phyloP scores from a whole-genome alignment of 2,797 vertebrate species.

The Schizopygopsis pylzovi region DNA sequence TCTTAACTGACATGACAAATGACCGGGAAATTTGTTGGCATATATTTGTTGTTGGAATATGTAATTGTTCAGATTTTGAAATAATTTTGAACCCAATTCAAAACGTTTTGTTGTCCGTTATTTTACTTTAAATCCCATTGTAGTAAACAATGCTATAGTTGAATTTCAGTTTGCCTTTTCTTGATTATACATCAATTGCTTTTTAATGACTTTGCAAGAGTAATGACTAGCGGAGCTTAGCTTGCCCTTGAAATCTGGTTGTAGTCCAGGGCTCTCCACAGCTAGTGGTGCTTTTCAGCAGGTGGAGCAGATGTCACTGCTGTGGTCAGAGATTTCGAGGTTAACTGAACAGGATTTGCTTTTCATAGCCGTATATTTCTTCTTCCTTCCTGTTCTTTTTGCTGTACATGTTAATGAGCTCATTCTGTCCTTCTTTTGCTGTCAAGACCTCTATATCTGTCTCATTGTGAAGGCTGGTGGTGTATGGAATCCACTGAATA shows the following conservation, averaged over 20 bases:
- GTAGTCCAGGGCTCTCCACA: neutral
- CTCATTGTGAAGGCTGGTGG: neutral
- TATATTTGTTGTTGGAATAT: neutral
- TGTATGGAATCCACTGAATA: conserved; percentile 19
- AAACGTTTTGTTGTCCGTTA: neutral
- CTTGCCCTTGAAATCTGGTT: conserved; percentile 40
- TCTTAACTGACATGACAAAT: neutral
- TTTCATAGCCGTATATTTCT: neutral
- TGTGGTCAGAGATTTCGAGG: neutral
- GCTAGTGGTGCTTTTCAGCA: neutral
- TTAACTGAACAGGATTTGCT: neutral
- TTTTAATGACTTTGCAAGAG: conserved; percentile 28
- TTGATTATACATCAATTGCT: conserved; percentile 28
- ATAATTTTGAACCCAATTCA: neutral
- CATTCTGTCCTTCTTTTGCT: neutral
- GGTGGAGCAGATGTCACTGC: neutral
- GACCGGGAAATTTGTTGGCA: neutral
- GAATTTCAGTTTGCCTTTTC: conserved; percentile 14
- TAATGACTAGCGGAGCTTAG: neutral
- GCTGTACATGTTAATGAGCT: neutral
- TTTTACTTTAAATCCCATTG: neutral
- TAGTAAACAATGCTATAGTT: neutral
- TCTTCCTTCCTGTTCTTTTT: neutral
- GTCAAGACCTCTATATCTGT: neutral
- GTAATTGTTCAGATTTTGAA: neutral